Conservation (phyloP, 2,113 vertebrate species). For the Nicator chloris region DNA sequence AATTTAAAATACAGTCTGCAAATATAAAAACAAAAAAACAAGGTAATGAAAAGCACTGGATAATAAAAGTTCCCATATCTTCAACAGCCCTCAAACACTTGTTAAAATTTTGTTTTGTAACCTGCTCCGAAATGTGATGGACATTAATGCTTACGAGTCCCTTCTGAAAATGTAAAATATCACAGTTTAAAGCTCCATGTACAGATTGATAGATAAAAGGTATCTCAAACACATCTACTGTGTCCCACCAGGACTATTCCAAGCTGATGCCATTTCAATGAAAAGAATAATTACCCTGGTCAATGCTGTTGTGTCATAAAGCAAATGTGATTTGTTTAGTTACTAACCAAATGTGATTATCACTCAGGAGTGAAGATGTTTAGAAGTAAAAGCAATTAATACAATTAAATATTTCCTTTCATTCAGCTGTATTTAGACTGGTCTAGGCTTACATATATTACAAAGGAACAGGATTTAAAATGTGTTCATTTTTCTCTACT, state of each 20-base stretch:
- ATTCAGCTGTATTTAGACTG: neutral
- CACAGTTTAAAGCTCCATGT: neutral
- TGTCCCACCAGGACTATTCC: neutral
- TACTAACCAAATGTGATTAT: neutral
- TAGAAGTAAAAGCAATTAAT: neutral
- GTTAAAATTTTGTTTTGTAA: neutral
- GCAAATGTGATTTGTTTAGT: neutral
- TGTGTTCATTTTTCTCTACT: neutral
- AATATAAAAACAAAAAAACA: neutral
- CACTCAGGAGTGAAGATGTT: neutral
- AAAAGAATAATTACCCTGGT: neutral
- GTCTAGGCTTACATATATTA: neutral
- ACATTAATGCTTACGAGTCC: neutral
- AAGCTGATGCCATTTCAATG: neutral
- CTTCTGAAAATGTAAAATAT: neutral
- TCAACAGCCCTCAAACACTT: neutral
- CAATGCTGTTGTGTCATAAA: neutral
- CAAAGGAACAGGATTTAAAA: neutral
- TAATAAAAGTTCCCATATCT: neutral
- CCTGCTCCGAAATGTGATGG: neutral
- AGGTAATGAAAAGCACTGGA: neutral
- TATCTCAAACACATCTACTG: neutral
- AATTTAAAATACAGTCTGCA: neutral
- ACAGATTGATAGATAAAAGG: neutral
- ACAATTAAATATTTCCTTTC: neutral